These are phyloP conservation scores for Lepidurus couesii DNA, from an alignment of 1,140 invertebrate genomes.

Conservation along the genomic window DNA sequence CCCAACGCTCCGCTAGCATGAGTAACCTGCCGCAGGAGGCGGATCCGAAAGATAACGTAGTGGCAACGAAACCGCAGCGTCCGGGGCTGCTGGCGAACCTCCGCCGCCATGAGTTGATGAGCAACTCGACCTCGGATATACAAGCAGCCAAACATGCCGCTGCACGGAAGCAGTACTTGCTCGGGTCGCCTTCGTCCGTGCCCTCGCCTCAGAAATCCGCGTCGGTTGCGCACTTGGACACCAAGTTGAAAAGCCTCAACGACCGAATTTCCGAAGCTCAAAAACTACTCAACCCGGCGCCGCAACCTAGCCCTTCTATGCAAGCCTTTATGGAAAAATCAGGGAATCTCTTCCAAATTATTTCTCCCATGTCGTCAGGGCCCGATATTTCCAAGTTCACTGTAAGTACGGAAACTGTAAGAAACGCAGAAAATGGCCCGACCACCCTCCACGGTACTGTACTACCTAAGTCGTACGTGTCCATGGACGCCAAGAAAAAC, in stretches of 20 bases:
- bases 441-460: neutral
- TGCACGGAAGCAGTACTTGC: constrained; percentile 72
- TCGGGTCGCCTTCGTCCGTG: constrained; percentile 42
- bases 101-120: constrained; percentile 28
- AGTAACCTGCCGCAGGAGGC: neutral
- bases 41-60: neutral
- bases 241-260: constrained; percentile 70
- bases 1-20: constrained; percentile 25
- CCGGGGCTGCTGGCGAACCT: constrained; percentile 28
- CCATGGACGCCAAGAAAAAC: constrained; percentile 23
- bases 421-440: constrained; percentile 24
- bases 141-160: constrained; percentile 71
- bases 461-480: neutral
- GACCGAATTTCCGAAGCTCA: constrained; percentile 82
- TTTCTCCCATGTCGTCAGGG: constrained; percentile 14
- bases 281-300: constrained; percentile 73
- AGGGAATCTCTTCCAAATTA: constrained; percentile 43
- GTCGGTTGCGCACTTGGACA: constrained; percentile 75
- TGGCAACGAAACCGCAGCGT: neutral
- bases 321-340: constrained; percentile 59
- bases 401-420: constrained; percentile 33
- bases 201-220: constrained; percentile 63
- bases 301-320: constrained; percentile 66
- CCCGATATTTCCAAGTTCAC: constrained; percentile 30
- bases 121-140: constrained; percentile 27